phyloP scores from a whole-genome alignment of 1,140 invertebrate species.

The Drosophila miranda region DNA sequence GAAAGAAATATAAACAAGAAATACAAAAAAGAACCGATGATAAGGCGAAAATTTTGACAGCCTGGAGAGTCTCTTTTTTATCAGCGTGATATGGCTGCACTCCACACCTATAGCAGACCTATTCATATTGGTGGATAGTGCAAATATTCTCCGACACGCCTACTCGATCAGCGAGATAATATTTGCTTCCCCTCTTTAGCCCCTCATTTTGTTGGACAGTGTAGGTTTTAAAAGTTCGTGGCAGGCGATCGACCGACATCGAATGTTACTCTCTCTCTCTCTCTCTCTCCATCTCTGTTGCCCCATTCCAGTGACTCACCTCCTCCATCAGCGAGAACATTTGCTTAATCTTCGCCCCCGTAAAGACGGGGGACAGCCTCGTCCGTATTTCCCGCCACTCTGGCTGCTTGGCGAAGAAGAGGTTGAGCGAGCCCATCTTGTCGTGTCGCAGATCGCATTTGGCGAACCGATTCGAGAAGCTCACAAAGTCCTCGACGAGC shows the following conservation, averaged over 20 bases:
- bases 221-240: constrained; percentile 5
- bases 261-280: neutral
- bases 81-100: too few relatives aligned
- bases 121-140: too few relatives aligned
- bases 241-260: neutral
- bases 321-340: constrained; percentile 84
- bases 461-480: constrained; percentile 76
- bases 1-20: too few relatives aligned
- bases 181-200: too few relatives aligned
- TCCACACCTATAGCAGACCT: too few relatives aligned
- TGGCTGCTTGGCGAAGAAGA: constrained; percentile 74
- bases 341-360: constrained; percentile 84
- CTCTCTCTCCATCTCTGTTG: neutral
- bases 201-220: constrained; percentile 17
- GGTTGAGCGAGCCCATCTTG: constrained; percentile 73
- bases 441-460: constrained; percentile 67
- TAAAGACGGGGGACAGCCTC: constrained; percentile 84
- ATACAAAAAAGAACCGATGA: too few relatives aligned
- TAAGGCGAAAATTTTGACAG: too few relatives aligned
- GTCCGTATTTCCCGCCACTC: constrained; percentile 84
- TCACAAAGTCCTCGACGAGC: constrained; percentile 83
- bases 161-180: too few relatives aligned
- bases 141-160: too few relatives aligned
- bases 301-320: constrained; percentile 41
- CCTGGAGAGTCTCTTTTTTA: too few relatives aligned